Percentiles rank a stretch among this genome's conserved stretches.
phyloP scores from a whole-genome alignment of 2,888 invertebrate genomes.

The Sycophila texana region DNA sequence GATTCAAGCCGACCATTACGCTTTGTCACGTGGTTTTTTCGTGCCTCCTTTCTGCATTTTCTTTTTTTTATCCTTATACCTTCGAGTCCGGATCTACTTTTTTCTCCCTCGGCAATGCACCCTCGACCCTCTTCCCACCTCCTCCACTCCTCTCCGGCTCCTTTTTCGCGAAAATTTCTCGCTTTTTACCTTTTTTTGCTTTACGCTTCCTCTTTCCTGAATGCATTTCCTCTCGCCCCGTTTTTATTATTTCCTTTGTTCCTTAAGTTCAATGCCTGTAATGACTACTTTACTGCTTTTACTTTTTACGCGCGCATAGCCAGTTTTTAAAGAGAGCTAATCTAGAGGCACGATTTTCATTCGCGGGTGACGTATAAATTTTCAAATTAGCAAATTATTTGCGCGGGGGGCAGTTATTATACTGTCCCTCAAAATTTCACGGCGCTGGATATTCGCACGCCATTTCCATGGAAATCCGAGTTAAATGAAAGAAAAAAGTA shows the following conservation, averaged over 20 bases:
- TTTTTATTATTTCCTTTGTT: slow-evolving; percentile 52
- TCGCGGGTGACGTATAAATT: neutral
- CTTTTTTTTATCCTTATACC: slow-evolving; percentile 36
- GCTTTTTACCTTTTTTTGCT: slow-evolving; percentile 49
- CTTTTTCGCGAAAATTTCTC: slow-evolving; percentile 46
- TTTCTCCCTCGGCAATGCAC: neutral
- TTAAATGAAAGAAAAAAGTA: slow-evolving; percentile 2
- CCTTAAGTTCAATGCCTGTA: slow-evolving; percentile 45
- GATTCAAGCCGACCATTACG: slow-evolving; percentile 57
- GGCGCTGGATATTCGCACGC: neutral
- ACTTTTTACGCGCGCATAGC: neutral
- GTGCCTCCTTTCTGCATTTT: slow-evolving; percentile 18
- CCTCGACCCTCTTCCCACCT: slow-evolving; percentile 26
- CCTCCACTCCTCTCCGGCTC: neutral
- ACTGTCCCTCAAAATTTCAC: neutral
- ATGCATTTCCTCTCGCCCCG: slow-evolving; percentile 46
- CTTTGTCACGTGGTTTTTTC: slow-evolving; percentile 57
- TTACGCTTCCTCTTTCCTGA: slow-evolving; percentile 43
- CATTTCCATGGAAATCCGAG: neutral
- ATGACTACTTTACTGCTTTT: slow-evolving; percentile 45
- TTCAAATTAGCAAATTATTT: neutral
- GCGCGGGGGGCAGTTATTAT: neutral
- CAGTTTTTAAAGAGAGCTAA: too few relatives aligned
- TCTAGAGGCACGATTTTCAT: neutral
- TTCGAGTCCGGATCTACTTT: neutral